A percentile compares a stretch with the other conserved stretches of the same genome.
These are phyloP conservation scores for Drosophila micromelanica DNA, from an alignment of 1,140 invertebrate species.

Conservation along the genomic window DNA sequence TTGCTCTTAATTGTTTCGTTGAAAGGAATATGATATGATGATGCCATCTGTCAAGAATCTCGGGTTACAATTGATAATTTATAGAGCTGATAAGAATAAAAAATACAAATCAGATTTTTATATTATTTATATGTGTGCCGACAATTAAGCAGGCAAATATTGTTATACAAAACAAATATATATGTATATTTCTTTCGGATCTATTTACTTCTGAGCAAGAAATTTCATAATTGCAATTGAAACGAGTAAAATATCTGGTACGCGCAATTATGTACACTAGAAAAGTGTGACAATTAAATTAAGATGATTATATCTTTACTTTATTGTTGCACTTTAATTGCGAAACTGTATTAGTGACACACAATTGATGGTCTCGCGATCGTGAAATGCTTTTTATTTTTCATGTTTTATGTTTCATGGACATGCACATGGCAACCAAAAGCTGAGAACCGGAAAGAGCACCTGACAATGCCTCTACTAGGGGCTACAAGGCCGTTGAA, in stretches of 20 bases:
- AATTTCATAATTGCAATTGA: too few species aligned
- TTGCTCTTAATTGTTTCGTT: too few species aligned
- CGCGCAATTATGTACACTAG: not conserved
- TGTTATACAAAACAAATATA: too few species aligned
- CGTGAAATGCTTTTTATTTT: constrained; percentile 26
- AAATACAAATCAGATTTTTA: too few species aligned
- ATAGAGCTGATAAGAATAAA: too few species aligned
- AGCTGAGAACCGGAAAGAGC: constrained; percentile 14
- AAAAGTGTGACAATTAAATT: constrained; percentile 14
- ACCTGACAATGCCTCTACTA: constrained; percentile 15
- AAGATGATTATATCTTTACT: constrained; percentile 39
- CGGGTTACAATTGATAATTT: too few species aligned
- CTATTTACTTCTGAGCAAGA: not conserved
- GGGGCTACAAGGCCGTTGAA: not conserved
- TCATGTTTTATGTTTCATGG: constrained; percentile 34
- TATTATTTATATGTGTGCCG: too few species aligned
- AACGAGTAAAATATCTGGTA: not conserved
- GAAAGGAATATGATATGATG: too few species aligned
- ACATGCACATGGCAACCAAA: constrained; percentile 58
- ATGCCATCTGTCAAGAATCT: too few species aligned
- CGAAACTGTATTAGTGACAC: constrained; percentile 57
- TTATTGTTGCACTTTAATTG: constrained; percentile 47
- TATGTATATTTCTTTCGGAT: not conserved
- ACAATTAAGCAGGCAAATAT: too few species aligned
- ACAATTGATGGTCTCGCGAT: constrained; percentile 60